Base-by-base conservation (phyloP, 2,888 invertebrate species). In the Ichneumoninae sp. region DNA sequence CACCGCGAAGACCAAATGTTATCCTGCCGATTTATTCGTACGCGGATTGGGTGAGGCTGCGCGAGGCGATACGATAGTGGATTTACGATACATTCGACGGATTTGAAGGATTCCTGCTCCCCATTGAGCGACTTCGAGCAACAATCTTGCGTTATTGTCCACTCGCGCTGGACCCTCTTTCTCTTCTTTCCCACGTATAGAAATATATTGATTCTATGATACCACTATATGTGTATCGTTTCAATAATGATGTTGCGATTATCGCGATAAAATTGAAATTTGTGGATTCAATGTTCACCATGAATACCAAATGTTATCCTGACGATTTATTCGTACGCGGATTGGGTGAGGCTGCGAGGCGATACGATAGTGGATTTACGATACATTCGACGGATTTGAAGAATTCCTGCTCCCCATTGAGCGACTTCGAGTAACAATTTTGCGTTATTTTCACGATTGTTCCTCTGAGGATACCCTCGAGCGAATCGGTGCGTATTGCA, bases 191-290 rank as follows among this genome's bases (percentile, higher is more conserved):
- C 13, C 65, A 22, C 65, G 19, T 44, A 4, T 7, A 66, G 22
- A 26, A 22, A 66, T 66, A 54, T 33, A 66, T 40, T 52, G 7
- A 54, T 54, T 54, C 54, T 66, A 52, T 50, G 47, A 75, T 52
- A 65, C 36, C 50, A 13, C 40, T 52, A 50, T 22, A 6, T 8
- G 13, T 16, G 16, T 75, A 8, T 13, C 3, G 10, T 13, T 13
- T 65, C 60, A n/a, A 47, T 0, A 26, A 22, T 62, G 1, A 60
- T 8, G 30, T 33, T 47, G 44, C 30, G 10, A 74, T 30, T 60
- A n/a, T 47, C 22, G 26, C n/a, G 16, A 30, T 26, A 0, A 7
- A 26, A 19, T 47, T 36, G 0, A 6, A 26, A 47, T 30, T 8
- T 13, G 13, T 13, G 62, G 26, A 22, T 22, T 22, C 54, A 19